Base-by-base conservation (phyloP, 1,140 invertebrate species). In the Papilio helenus region DNA sequence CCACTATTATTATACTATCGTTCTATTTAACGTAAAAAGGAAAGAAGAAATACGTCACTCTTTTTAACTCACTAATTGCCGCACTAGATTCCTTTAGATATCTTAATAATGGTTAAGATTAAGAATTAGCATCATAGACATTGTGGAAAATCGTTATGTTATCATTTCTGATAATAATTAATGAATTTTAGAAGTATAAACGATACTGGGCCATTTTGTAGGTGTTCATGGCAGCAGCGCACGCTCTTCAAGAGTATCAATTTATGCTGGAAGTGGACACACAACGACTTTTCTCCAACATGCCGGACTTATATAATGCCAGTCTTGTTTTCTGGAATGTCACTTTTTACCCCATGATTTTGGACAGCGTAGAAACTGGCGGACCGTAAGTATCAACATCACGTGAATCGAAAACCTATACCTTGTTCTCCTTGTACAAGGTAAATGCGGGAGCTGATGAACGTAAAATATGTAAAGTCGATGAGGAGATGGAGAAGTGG, bases 221-320 rank as follows among this genome's bases (percentile, higher is more conserved):
- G 92, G 86, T 94, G 2, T 93, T 92, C 65, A 90, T 94, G 26
- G 91, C 89, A 0, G 83, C 91, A 2, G 93, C 93, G 3, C 91
- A 93, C 76, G 87, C 85, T 14, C 81, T 93, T 3, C 93, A 94
- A 85, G 83, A 87, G 29, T 82, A 61, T 16, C 85, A 87, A 0
- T 88, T 84, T 73, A 83, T 94, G 77, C 82, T 92, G 4, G 84
- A 86, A 3, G 80, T 94, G 0, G 83, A 92, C 16, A 90, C 89
- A 0, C 83, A 83, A 29, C 81, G 76, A 18, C 79, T 94, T 0
- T 94, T 94, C 72, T 86, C 85, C 0, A 93, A 93, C 77, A 84
- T 92, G 1, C 92, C 93, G 0, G 93, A 94, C 72, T 82, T 94
- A 0, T 85, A 93, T 0, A 93, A 93, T 51, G 88, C 92, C 12